Conservation (phyloP, 1,140 invertebrate genomes). For the Drosophila pandora region DNA sequence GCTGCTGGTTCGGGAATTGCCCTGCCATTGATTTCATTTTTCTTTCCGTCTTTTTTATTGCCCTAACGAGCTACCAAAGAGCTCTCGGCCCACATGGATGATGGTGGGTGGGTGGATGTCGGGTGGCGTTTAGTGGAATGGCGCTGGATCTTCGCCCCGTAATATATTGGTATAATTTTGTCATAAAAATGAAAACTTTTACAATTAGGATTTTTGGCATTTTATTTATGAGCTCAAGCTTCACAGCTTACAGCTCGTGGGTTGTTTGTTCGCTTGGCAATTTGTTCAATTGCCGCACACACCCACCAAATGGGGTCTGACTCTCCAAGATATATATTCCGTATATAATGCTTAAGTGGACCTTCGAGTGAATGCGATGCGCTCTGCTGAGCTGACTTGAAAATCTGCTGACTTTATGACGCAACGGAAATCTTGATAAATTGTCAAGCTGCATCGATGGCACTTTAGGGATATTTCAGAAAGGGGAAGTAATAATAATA, state of each 20-base stretch:
- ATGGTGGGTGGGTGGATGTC: conserved; percentile 10
- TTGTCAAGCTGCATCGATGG: conserved; percentile 32
- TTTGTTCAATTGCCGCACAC: conserved; percentile 39
- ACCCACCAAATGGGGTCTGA: conserved; percentile 21
- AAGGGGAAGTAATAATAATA: neutral
- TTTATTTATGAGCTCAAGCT: conserved; percentile 63
- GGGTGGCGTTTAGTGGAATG: conserved; percentile 3
- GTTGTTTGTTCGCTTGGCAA: conserved; percentile 34
- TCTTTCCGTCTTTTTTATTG: conserved; percentile 39
- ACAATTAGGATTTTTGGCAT: conserved; percentile 66
- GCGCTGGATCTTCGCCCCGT: conserved; percentile 25
- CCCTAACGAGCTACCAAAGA: conserved; percentile 56
- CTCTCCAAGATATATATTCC: neutral
- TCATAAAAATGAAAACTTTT: conserved; percentile 79
- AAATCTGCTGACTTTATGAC: conserved; percentile 38
- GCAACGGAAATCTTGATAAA: conserved; percentile 69
- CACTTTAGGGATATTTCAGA: neutral
- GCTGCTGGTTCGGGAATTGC: conserved; percentile 52
- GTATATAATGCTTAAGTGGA: conserved; percentile 20
- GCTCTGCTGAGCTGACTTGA: conserved; percentile 24
- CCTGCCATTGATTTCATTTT: conserved; percentile 66
- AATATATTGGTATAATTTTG: conserved; percentile 78
- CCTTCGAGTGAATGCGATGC: conserved; percentile 30
- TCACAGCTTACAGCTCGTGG: conserved; percentile 16
- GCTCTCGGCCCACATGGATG: conserved; percentile 17